These are phyloP conservation scores for Eupelmus urozonus DNA, from an alignment of 2,888 invertebrate genomes.

Conservation along the genomic window DNA sequence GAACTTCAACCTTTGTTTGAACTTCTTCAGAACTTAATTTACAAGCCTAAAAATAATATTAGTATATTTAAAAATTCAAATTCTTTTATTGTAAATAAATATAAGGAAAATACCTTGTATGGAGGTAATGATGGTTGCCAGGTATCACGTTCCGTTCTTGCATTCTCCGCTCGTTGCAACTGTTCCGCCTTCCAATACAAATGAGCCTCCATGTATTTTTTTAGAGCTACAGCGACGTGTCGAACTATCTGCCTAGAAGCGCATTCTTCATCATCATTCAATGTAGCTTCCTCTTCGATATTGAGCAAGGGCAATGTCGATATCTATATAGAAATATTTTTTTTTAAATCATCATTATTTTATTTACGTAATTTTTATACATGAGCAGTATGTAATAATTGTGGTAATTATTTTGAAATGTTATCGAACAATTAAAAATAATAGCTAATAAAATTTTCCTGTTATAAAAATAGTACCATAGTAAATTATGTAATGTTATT, in stretches of 20 bases:
- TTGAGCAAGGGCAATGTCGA: constrained; percentile 91
- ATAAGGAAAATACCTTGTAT: constrained; percentile 75
- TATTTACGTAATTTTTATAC: not conserved
- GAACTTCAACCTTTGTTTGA: constrained; percentile 90
- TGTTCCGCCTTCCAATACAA: constrained; percentile 88
- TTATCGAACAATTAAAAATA: too few relatives aligned
- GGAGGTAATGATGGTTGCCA: constrained; percentile 76
- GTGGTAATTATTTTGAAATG: too few relatives aligned
- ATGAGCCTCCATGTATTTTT: constrained; percentile 95
- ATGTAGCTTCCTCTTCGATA: constrained; percentile 80
- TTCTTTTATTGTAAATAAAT: not conserved
- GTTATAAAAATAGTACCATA: too few relatives aligned
- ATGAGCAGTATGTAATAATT: too few relatives aligned
- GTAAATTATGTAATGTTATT: too few relatives aligned
- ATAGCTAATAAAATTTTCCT: too few relatives aligned
- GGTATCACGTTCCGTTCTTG: constrained; percentile 72
- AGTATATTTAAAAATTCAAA: constrained; percentile 39
- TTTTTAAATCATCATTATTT: not conserved
- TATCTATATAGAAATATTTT: constrained; percentile 78
- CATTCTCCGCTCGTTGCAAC: constrained; percentile 81
- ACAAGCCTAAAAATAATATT: constrained; percentile 74
- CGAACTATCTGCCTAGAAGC: constrained; percentile 93
- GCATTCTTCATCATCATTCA: constrained; percentile 93
- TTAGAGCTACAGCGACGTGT: constrained; percentile 93
- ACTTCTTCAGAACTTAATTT: constrained; percentile 87